Evolutionary conservation across 2,113 vertebrate species (phyloP).

Genomic region (Condylura cristata): DNA sequence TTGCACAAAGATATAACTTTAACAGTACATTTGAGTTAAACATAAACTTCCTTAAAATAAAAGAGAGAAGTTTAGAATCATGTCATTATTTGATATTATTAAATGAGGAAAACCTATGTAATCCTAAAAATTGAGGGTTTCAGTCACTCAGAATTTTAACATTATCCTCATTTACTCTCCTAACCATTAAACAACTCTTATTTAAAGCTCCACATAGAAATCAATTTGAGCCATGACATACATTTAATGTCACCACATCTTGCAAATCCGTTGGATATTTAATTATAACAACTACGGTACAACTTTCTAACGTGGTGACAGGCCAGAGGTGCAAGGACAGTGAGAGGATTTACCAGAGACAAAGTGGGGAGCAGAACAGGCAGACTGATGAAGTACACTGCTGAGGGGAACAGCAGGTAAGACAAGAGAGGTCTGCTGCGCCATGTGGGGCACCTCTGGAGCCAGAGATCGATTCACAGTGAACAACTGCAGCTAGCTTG

Average conservation of each 20-base stretch:
- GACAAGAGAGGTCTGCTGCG: too few species aligned
- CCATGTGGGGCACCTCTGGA: too few species aligned
- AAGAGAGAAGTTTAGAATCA: background rate
- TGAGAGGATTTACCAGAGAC: too few species aligned
- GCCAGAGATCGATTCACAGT: too few species aligned
- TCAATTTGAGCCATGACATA: background rate
- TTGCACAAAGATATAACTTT: background rate
- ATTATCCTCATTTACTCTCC: background rate
- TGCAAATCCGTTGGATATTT: background rate
- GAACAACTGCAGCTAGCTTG: too few species aligned
- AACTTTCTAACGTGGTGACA: too few species aligned
- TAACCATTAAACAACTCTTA: background rate
- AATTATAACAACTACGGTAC: background rate
- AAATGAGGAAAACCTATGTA: background rate
- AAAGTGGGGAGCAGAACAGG: too few species aligned
- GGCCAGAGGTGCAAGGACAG: too few species aligned
- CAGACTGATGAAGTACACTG: too few species aligned
- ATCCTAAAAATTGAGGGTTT: background rate
- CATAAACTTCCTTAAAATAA: background rate
- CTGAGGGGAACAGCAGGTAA: too few species aligned
- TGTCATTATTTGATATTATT: constrained; percentile 24
- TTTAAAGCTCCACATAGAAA: background rate
- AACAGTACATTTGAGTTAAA: background rate
- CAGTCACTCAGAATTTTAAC: background rate
- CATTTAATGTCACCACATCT: background rate